Conservation (phyloP, 2,113 vertebrate species). For the Pangasianodon gigas region DNA sequence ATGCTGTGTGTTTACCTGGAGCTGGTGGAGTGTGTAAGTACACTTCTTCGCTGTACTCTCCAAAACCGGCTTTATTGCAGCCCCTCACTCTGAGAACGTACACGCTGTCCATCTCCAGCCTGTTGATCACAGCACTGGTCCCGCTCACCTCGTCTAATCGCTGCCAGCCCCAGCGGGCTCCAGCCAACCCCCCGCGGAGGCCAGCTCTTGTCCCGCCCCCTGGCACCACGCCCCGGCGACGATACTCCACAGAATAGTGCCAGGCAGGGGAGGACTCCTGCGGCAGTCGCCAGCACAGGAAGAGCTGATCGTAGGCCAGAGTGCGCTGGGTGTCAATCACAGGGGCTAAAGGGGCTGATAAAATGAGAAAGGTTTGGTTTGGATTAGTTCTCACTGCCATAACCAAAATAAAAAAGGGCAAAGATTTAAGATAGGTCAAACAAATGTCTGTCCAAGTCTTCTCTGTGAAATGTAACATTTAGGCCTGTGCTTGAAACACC, state of each 20-base stretch:
- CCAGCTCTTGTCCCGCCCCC: constrained; percentile 73
- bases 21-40: constrained; percentile 92
- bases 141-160: constrained; percentile 85
- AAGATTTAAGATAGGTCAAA: neutral
- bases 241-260: constrained; percentile 92
- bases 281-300: constrained; percentile 90
- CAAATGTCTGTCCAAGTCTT: neutral
- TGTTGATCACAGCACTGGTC: constrained; percentile 85
- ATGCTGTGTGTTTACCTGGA: constrained; percentile 77
- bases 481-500: neutral
- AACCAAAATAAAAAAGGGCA: neutral
- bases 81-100: constrained; percentile 90
- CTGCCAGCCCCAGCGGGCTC: constrained; percentile 88
- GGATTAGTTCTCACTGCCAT: neutral
- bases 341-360: constrained; percentile 85
- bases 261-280: constrained; percentile 86
- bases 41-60: constrained; percentile 96
- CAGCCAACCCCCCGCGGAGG: constrained; percentile 80
- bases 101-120: constrained; percentile 87
- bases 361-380: constrained; percentile 4
- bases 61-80: constrained; percentile 90
- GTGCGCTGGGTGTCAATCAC: constrained; percentile 95
- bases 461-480: neutral
- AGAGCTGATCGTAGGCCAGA: constrained; percentile 95
- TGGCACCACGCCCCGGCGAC: constrained; percentile 80